Conservation (phyloP, 2,888 invertebrate genomes). For the Aricia artaxerxes region DNA sequence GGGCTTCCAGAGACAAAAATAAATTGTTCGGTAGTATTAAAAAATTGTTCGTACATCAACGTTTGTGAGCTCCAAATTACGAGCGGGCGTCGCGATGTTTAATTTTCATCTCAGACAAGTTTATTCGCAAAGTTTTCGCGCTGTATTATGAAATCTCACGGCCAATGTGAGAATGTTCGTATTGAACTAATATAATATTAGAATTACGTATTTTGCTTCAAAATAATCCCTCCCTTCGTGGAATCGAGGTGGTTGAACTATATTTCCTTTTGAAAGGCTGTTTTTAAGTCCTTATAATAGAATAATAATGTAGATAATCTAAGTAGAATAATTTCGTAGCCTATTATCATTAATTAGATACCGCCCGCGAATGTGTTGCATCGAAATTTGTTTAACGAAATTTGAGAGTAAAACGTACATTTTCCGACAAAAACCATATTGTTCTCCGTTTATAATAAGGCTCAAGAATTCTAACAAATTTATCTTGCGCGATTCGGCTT, state of each 20-base stretch:
- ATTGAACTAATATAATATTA: neutral
- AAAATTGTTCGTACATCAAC: too few relatives aligned
- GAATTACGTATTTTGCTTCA: neutral
- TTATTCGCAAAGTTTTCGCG: slow-evolving; percentile 30
- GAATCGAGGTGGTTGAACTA: slow-evolving; percentile 31
- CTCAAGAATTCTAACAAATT: too few relatives aligned
- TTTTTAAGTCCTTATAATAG: neutral
- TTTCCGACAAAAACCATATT: too few relatives aligned
- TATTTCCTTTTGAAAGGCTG: neutral
- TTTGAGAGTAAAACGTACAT: too few relatives aligned
- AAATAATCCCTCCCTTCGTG: neutral
- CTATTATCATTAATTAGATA: too few relatives aligned
- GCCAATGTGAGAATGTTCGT: slow-evolving; percentile 11
- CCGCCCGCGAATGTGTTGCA: too few relatives aligned
- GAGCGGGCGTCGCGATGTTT: slow-evolving; percentile 28
- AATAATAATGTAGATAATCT: too few relatives aligned
- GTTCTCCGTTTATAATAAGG: too few relatives aligned
- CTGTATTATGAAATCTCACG: slow-evolving; percentile 15
- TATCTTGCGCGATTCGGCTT: neutral
- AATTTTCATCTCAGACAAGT: slow-evolving; percentile 31
- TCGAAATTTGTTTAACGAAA: too few relatives aligned
- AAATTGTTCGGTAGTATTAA: too few relatives aligned
- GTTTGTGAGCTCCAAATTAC: neutral
- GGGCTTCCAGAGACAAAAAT: too few relatives aligned
- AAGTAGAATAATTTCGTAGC: too few relatives aligned